A percentile compares a stretch with the other conserved stretches of the same genome.
These are phyloP conservation scores for Nipponia nippon DNA, from an alignment of 2,113 vertebrate species.

Conservation along the genomic window DNA sequence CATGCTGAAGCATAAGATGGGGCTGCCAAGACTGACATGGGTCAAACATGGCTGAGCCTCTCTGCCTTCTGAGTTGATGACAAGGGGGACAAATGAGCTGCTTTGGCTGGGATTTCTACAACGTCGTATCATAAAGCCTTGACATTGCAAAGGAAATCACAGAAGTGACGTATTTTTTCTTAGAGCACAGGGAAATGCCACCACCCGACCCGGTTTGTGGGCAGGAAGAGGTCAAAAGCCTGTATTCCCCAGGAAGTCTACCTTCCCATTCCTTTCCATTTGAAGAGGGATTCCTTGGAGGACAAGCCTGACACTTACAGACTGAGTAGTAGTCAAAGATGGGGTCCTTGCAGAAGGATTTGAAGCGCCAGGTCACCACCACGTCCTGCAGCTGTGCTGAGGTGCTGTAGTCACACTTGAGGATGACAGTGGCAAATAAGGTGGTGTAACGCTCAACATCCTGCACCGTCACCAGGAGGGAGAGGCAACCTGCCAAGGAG, in stretches of 20 bases:
- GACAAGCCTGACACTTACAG: slow-evolving; percentile 70
- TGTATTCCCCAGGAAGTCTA: background rate
- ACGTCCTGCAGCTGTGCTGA: slow-evolving; percentile 85
- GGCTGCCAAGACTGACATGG: background rate
- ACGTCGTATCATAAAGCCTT: background rate
- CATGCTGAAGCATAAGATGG: background rate
- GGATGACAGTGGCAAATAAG: slow-evolving; percentile 81
- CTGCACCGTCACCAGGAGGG: slow-evolving; percentile 83
- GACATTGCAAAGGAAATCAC: background rate
- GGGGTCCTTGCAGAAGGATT: slow-evolving; percentile 96
- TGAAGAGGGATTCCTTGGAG: background rate
- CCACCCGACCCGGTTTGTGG: background rate
- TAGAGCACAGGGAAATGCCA: background rate
- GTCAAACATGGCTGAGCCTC: background rate
- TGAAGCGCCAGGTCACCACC: slow-evolving; percentile 89
- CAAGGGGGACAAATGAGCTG: background rate
- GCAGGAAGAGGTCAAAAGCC: background rate
- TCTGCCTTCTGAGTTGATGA: background rate
- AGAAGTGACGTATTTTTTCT: background rate
- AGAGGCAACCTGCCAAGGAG: slow-evolving; percentile 73
- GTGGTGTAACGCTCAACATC: slow-evolving; percentile 75
- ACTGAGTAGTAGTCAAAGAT: slow-evolving; percentile 89
- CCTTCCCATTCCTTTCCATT: background rate
- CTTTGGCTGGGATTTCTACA: background rate
- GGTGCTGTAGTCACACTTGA: slow-evolving; percentile 92